Evolutionary conservation across 2,797 vertebrate species (phyloP), one percentile per base, ranked within the genome.

Genomic region (Aulostomus chinensis): DNA sequence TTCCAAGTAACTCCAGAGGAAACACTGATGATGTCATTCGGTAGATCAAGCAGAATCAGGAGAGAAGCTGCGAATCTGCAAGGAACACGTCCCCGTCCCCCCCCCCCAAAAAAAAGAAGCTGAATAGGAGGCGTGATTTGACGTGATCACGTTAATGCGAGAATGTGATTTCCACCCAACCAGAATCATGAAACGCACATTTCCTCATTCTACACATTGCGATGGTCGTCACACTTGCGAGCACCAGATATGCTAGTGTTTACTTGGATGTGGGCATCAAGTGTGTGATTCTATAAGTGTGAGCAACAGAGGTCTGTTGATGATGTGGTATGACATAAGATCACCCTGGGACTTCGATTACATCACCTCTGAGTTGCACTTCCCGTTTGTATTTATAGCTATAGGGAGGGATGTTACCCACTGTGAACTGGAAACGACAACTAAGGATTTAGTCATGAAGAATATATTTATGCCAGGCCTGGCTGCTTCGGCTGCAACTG

Each of bases 381-480:
- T 42, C 28, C n/a, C 37, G 24, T 41, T 9, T 41, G 50, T 70
- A 73, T 72, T 76, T 63, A 54, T 66, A 76, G 34, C 51, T 30
- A n/a, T n/a, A n/a, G 1, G 3, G 13, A 7, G 31, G 15, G 16
- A 52, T 25, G 26, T 64, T 41, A 30, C 29, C 59, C 41, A 32
- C 15, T 29, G 40, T 50, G 35, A 31, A 31, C n/a, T 38, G 57
- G 46, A 58, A 57, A 51, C 16, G 28, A 30, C 10, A 26, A 31
- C 22, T 14, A 5, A 52, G n/a, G 11, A 45, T 36, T 29, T 15
- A 15, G 29, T 49, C 28, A 39, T 29, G 17, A 59, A 26, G 48
- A 4, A 13, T 29, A 25, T 4, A 13, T 34, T 37, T 4, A 4
- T 48, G 11, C 1, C 36, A 42, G n/a, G n/a, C n/a, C n/a, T n/a